A percentile compares a stretch with the other conserved stretches of the same genome.
These are phyloP conservation scores for Brachyopa scutellaris DNA, from an alignment of 2,888 invertebrate species.

Conservation along the genomic window DNA sequence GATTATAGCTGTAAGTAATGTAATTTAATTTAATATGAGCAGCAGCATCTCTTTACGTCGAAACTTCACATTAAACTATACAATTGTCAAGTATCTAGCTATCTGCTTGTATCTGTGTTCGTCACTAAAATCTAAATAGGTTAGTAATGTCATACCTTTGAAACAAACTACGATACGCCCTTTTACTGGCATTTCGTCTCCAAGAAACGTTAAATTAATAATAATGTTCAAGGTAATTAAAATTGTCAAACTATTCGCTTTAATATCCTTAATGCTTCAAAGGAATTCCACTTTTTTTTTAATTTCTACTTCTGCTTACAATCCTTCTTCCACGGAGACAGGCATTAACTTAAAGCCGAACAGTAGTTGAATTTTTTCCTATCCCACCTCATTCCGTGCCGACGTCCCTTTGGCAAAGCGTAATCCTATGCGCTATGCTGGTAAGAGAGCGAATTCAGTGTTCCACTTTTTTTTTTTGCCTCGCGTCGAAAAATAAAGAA, in stretches of 20 bases:
- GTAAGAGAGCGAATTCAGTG: slow-evolving; percentile 15
- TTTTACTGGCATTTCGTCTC: slow-evolving; percentile 20
- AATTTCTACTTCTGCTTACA: not conserved
- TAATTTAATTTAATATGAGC: too few species aligned
- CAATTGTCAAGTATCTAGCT: not conserved
- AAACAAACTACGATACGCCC: too few species aligned
- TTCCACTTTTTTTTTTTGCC: not conserved
- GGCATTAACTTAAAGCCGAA: slow-evolving; percentile 7
- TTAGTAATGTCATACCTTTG: too few species aligned
- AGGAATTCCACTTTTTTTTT: slow-evolving; percentile 19
- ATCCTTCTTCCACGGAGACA: not conserved
- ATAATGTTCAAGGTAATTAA: slow-evolving; percentile 52
- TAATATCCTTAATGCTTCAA: slow-evolving; percentile 31
- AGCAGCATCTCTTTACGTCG: not conserved
- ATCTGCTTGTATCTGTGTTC: too few species aligned
- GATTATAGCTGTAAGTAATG: too few species aligned
- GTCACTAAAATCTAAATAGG: too few species aligned
- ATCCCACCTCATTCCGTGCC: slow-evolving; percentile 4
- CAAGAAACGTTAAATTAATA: slow-evolving; percentile 39
- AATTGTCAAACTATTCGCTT: slow-evolving; percentile 21
- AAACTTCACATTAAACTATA: not conserved
- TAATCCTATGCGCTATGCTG: slow-evolving; percentile 23
- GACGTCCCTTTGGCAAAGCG: slow-evolving; percentile 25
- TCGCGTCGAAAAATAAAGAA: slow-evolving; percentile 15
- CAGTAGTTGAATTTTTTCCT: slow-evolving; percentile 8